Evolutionary conservation across 2,888 invertebrate species (phyloP).

Genomic region (Pachymerium ferrugineum): DNA sequence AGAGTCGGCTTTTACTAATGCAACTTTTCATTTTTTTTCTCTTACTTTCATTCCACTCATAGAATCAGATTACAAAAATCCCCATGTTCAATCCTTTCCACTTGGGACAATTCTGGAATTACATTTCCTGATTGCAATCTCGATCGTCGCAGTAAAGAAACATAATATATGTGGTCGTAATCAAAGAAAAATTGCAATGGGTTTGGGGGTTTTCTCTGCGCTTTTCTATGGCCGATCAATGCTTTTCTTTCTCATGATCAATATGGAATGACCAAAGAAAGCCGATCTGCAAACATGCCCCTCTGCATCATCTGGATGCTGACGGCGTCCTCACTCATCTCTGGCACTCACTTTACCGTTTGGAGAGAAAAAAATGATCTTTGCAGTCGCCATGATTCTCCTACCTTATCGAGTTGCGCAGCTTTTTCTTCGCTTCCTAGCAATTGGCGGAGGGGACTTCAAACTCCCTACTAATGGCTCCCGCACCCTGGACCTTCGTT

Average conservation of each 20-base stretch:
- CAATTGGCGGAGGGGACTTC: constrained; percentile 7
- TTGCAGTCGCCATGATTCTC: background rate
- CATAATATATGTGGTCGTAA: constrained; percentile 22
- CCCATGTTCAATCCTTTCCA: constrained; percentile 11
- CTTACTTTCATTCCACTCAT: background rate
- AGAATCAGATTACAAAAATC: constrained; percentile 27
- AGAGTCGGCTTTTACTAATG: background rate
- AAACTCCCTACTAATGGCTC: constrained; percentile 20
- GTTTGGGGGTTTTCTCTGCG: background rate
- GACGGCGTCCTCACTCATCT: constrained; percentile 4
- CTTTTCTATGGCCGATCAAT: constrained; percentile 4
- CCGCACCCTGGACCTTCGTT: constrained; percentile 21
- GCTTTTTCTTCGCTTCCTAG: background rate
- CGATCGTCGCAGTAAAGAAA: constrained; percentile 23
- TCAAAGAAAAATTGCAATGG: constrained; percentile 10
- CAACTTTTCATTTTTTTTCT: background rate
- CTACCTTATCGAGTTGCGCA: constrained; percentile 18
- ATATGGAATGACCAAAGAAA: constrained; percentile 5
- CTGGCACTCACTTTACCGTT: background rate
- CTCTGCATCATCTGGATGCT: constrained; percentile 20
- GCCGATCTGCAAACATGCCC: constrained; percentile 21
- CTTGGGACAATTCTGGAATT: constrained; percentile 27
- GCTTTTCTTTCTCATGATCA: background rate
- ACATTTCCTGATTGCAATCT: constrained; percentile 25
- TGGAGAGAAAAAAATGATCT: background rate